Evolutionary conservation across 2,888 invertebrate genomes (phyloP).

Genomic region (Junonia oenone): DNA sequence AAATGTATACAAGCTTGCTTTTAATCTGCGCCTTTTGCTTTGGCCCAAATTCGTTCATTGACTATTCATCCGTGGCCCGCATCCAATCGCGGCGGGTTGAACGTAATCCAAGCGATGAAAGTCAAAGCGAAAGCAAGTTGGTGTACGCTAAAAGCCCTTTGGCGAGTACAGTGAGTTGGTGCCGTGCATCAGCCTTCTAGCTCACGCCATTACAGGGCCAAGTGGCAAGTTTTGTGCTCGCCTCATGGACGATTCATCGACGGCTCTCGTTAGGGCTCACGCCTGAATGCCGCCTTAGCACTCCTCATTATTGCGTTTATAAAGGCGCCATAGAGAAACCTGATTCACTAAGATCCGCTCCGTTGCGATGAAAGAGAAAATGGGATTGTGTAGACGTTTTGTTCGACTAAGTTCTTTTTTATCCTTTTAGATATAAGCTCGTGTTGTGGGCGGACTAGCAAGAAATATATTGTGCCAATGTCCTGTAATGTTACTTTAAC

Average conservation of each 20-base stretch:
- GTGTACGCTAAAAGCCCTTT: slow-evolving; percentile 67
- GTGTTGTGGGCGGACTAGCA: slow-evolving; percentile 39
- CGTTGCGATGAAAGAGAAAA: slow-evolving; percentile 71
- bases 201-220: slow-evolving; percentile 37
- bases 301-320: slow-evolving; percentile 79
- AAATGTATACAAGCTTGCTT: slow-evolving; percentile 35
- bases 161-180: slow-evolving; percentile 38
- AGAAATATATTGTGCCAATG: slow-evolving; percentile 48
- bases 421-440: slow-evolving; percentile 44
- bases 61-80: slow-evolving; percentile 59
- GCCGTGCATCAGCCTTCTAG: slow-evolving; percentile 28
- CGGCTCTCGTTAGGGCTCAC: slow-evolving; percentile 67
- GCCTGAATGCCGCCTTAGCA: slow-evolving; percentile 73
- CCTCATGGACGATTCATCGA: slow-evolving; percentile 73
- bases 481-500: slow-evolving; percentile 46
- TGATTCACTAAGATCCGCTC: slow-evolving; percentile 72
- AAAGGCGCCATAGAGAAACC: slow-evolving; percentile 71
- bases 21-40: slow-evolving; percentile 38
- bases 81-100: slow-evolving; percentile 53
- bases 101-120: slow-evolving; percentile 58
- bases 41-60: slow-evolving; percentile 59
- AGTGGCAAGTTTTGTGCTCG: slow-evolving; percentile 73
- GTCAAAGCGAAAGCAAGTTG: slow-evolving; percentile 65
- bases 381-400: slow-evolving; percentile 74
- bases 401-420: slow-evolving; percentile 61